These are phyloP conservation scores for Acrossocheilus fasciatus DNA, from an alignment of 2,797 vertebrate species.

Conservation along the genomic window DNA sequence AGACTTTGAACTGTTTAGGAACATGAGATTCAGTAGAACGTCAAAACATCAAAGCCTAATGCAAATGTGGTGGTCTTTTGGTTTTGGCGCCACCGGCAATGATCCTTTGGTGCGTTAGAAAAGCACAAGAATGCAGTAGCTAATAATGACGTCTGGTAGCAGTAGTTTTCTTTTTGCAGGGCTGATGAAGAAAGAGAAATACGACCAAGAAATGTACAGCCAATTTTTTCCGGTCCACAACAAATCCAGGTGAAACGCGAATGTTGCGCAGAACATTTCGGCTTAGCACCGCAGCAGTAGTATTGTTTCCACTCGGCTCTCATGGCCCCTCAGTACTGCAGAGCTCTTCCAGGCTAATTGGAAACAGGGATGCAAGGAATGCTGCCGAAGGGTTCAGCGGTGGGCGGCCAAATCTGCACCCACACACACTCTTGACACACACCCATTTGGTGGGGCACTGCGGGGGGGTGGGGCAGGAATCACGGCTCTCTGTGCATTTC, in stretches of 20 bases:
- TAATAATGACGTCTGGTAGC: not conserved
- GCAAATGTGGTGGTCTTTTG: slow-evolving; percentile 14
- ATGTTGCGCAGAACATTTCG: not conserved
- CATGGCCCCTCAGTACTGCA: slow-evolving; percentile 37
- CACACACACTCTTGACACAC: slow-evolving; percentile 21
- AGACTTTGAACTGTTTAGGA: not conserved
- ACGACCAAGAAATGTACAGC: not conserved
- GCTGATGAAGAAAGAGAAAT: not conserved
- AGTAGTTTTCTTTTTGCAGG: not conserved
- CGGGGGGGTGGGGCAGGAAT: slow-evolving; percentile 26
- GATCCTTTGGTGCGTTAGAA: slow-evolving; percentile 6
- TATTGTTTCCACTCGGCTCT: slow-evolving; percentile 43
- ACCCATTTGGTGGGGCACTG: slow-evolving; percentile 12
- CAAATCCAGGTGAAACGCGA: not conserved
- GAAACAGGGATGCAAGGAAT: slow-evolving; percentile 67
- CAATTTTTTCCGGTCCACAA: slow-evolving; percentile 26
- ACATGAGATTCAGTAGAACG: not conserved
- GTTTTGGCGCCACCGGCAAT: not conserved
- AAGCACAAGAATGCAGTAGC: not conserved
- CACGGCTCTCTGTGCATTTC: not conserved
- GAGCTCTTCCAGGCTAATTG: slow-evolving; percentile 62
- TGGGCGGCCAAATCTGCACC: slow-evolving; percentile 44
- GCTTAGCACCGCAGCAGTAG: slow-evolving; percentile 3
- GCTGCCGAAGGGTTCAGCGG: slow-evolving; percentile 53
- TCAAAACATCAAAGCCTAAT: not conserved